Evolutionary conservation across 2,113 vertebrate species (phyloP).

Genomic region (Passerina amoena): DNA sequence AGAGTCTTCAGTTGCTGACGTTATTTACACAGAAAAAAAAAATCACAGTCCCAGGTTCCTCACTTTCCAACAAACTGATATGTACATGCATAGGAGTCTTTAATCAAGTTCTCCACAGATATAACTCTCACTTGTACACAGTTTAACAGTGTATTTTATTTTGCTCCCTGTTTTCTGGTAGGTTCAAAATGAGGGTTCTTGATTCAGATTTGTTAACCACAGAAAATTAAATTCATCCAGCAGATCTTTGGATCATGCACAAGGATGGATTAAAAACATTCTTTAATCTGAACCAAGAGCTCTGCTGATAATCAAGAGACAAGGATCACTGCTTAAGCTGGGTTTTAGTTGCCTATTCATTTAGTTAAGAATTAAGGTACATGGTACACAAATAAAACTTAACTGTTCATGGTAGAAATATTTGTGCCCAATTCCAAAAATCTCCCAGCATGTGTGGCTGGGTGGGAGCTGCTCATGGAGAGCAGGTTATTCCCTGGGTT

Average conservation of each 20-base stretch:
- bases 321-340: not conserved
- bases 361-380: not conserved
- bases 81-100: not conserved
- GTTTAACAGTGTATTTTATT: not conserved
- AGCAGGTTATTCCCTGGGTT: not conserved
- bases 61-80: not conserved
- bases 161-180: not conserved
- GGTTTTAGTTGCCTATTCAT: not conserved
- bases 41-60: not conserved
- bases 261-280: not conserved
- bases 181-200: not conserved
- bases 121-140: not conserved
- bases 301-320: not conserved
- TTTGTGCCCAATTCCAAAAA: not conserved
- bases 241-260: not conserved
- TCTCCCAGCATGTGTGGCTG: accelerated
- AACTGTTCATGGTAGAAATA: not conserved
- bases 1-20: not conserved
- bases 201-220: not conserved
- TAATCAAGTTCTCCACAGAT: not conserved
- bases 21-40: not conserved
- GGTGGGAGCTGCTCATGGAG: not conserved
- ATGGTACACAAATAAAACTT: not conserved
- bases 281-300: not conserved
- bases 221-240: not conserved